Conservation (phyloP, 2,113 vertebrate genomes). For the Corydoras sp. region DNA sequence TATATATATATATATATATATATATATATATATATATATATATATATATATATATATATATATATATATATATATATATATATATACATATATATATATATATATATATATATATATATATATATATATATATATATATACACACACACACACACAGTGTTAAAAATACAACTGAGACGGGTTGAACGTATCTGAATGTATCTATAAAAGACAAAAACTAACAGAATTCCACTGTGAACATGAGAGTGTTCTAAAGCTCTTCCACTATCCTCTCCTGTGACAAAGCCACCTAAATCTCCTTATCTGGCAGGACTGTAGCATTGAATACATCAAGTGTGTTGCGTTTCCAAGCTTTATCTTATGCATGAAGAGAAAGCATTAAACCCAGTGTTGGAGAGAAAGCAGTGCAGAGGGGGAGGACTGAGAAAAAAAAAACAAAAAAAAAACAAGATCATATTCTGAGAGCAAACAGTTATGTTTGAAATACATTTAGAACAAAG, state of each 20-base stretch:
- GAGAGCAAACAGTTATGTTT: slow-evolving; percentile 54
- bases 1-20: no score
- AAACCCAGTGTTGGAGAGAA: slow-evolving; percentile 33
- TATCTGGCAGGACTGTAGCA: slow-evolving; percentile 37
- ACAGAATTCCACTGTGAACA: slow-evolving; percentile 10
- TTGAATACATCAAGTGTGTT: slow-evolving; percentile 32
- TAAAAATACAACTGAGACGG: no score
- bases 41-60: no score
- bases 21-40: no score
- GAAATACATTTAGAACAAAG: slow-evolving; percentile 53
- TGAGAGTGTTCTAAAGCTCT: slow-evolving; percentile 7
- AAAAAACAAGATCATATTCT: slow-evolving; percentile 29
- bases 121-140: no score
- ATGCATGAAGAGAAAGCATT: slow-evolving; percentile 23
- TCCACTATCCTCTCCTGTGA: slow-evolving; percentile 1
- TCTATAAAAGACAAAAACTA: slow-evolving; percentile 8
- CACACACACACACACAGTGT: no score
- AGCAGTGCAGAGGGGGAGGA: slow-evolving; percentile 32
- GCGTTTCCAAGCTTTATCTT: slow-evolving; percentile 31
- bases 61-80: no score
- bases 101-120: no score
- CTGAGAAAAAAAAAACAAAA: slow-evolving; percentile 6
- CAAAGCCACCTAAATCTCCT: slow-evolving; percentile 35
- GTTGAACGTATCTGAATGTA: no score
- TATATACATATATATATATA: no score